Evolutionary conservation across 2,888 invertebrate species (phyloP).

Genomic region (Erebia epiphron): DNA sequence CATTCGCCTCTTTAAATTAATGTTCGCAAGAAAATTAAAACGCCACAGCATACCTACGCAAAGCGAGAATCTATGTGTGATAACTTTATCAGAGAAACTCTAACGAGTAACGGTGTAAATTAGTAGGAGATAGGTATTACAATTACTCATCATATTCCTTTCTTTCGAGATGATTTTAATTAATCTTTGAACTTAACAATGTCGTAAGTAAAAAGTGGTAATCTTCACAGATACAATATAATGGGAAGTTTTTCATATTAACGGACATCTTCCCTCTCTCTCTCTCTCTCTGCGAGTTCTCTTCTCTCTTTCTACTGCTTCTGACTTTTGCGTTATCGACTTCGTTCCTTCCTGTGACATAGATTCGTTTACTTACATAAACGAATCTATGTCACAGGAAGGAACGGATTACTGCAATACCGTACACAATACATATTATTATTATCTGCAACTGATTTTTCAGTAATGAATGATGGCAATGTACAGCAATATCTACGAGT

Average conservation of each 20-base stretch:
- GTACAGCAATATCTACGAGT: slow-evolving; percentile 3
- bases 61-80: slow-evolving; percentile 27
- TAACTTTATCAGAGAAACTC: background rate
- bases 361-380: slow-evolving; percentile 61
- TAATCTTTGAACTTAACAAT: background rate
- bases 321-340: slow-evolving; percentile 51
- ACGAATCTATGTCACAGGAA: slow-evolving; percentile 51
- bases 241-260: slow-evolving; percentile 45
- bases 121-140: no score
- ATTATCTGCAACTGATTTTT: slow-evolving; percentile 23
- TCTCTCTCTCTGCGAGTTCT: slow-evolving; percentile 42
- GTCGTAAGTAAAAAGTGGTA: slow-evolving; percentile 12
- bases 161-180: background rate
- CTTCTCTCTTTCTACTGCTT: slow-evolving; percentile 47
- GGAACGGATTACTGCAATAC: slow-evolving; percentile 50
- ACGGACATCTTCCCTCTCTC: slow-evolving; percentile 45
- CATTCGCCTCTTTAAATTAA: slow-evolving; percentile 37
- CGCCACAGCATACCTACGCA: slow-evolving; percentile 38
- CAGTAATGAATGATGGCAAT: slow-evolving; percentile 31
- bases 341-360: no score
- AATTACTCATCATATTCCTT: background rate
- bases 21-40: slow-evolving; percentile 40
- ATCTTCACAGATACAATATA: slow-evolving; percentile 38
- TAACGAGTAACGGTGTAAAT: background rate
- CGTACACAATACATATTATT: slow-evolving; percentile 32